Conservation (phyloP, 1,140 invertebrate genomes). For the Megalopta genalis region DNA sequence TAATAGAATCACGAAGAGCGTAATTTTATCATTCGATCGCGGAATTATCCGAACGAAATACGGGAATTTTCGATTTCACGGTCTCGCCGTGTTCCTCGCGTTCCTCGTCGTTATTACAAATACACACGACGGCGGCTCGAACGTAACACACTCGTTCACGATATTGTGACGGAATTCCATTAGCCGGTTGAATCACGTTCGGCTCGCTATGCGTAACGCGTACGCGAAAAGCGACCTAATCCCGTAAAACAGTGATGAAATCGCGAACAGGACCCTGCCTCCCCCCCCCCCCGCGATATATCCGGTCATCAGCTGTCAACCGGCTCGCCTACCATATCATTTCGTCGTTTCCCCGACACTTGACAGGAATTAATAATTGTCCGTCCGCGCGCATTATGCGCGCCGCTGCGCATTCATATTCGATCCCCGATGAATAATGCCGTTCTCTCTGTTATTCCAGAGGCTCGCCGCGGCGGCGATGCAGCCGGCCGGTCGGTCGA, state of each 20-base stretch:
- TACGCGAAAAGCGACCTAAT: background rate
- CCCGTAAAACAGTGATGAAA: constrained; percentile 33
- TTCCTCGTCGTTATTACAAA: too few relatives aligned
- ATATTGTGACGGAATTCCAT: background rate
- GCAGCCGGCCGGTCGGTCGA: background rate
- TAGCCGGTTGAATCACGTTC: constrained; percentile 14
- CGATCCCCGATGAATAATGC: background rate
- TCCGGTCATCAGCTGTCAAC: constrained; percentile 26
- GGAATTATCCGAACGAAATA: too few relatives aligned
- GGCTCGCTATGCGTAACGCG: background rate
- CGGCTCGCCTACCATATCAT: background rate
- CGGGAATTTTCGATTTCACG: too few relatives aligned
- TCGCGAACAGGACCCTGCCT: too few relatives aligned
- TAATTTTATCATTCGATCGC: too few relatives aligned
- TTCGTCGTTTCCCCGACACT: constrained; percentile 36
- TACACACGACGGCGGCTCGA: too few relatives aligned
- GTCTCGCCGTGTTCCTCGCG: too few relatives aligned
- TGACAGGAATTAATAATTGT: constrained; percentile 35
- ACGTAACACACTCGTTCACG: background rate
- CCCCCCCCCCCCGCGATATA: too few relatives aligned
- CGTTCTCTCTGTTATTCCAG: background rate
- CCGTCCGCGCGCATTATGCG: constrained; percentile 21
- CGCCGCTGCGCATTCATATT: background rate
- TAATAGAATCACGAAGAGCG: too few relatives aligned
- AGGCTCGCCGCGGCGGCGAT: background rate